Percentiles rank a stretch among this genome's conserved stretches.
Conservation (phyloP, 2,797 vertebrate species). For the Muscicapa comitata region DNA sequence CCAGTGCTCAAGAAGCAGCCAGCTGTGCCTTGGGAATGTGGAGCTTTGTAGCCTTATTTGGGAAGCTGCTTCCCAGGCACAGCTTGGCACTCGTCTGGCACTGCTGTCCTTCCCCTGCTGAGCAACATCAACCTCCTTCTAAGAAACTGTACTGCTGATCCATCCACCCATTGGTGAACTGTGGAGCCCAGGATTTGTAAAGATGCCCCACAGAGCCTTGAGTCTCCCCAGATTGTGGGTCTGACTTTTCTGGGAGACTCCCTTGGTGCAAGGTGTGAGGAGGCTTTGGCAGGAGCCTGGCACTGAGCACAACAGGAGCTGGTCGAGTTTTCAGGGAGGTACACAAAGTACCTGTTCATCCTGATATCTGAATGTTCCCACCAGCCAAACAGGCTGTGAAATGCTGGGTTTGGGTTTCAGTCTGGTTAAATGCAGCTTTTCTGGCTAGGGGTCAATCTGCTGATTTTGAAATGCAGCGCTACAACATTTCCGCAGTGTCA, state of each 20-base stretch:
- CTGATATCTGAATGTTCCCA: not conserved
- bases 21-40: not conserved
- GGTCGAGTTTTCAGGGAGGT: not conserved
- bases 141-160: not conserved
- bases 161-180: rapidly evolving
- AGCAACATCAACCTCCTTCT: not conserved
- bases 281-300: not conserved
- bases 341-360: not conserved
- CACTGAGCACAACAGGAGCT: not conserved
- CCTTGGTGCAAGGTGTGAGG: not conserved
- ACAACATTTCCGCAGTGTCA: not conserved
- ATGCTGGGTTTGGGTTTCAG: not conserved
- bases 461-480: not conserved
- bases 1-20: not conserved
- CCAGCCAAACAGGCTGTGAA: not conserved
- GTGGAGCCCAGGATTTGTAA: not conserved
- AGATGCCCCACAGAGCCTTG: not conserved
- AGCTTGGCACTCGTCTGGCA: rapidly evolving
- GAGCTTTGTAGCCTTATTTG: slow-evolving; percentile 10
- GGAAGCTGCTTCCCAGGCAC: not conserved
- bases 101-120: rapidly evolving
- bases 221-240: not conserved
- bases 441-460: not conserved
- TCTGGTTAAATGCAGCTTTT: not conserved
- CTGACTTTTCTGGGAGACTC: not conserved